These are phyloP conservation scores for Caerostris darwini DNA, from an alignment of 1,140 invertebrate species.

Conservation along the genomic window DNA sequence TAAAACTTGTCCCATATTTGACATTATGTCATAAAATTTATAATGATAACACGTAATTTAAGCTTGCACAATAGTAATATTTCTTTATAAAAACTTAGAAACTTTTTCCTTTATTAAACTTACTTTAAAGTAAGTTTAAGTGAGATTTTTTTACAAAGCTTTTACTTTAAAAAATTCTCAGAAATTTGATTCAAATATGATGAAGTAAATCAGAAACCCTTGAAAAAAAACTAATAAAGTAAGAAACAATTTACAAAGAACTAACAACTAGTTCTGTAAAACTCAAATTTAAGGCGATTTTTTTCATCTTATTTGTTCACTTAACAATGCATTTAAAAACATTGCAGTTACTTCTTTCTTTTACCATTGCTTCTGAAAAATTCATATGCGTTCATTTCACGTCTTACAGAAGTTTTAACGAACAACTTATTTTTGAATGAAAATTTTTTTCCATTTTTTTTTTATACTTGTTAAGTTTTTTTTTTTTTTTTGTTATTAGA, in stretches of 20 bases:
- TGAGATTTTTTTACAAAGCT: no score
- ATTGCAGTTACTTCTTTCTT: not conserved
- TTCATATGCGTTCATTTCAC: not conserved
- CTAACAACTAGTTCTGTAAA: not conserved
- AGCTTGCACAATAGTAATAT: no score
- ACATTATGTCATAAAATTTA: no score
- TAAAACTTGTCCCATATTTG: no score
- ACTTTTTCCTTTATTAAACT: no score
- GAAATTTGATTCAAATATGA: not conserved
- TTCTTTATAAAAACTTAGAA: no score
- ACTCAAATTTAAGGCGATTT: not conserved
- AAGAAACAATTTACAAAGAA: not conserved
- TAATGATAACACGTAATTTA: no score
- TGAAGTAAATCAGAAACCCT: not conserved
- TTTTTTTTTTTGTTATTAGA: not conserved
- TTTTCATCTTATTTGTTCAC: not conserved
- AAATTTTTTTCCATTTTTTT: not conserved
- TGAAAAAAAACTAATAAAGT: not conserved
- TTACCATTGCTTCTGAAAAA: not conserved
- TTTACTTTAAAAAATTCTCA: no score
- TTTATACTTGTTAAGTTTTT: not conserved
- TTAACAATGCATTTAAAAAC: not conserved
- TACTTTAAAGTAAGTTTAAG: no score
- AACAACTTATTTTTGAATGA: not conserved
- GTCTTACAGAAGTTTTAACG: not conserved